A percentile compares a stretch with the other conserved stretches of the same genome.
phyloP scores from a whole-genome alignment of 2,797 vertebrate genomes.

The Xerus rutilus region DNA sequence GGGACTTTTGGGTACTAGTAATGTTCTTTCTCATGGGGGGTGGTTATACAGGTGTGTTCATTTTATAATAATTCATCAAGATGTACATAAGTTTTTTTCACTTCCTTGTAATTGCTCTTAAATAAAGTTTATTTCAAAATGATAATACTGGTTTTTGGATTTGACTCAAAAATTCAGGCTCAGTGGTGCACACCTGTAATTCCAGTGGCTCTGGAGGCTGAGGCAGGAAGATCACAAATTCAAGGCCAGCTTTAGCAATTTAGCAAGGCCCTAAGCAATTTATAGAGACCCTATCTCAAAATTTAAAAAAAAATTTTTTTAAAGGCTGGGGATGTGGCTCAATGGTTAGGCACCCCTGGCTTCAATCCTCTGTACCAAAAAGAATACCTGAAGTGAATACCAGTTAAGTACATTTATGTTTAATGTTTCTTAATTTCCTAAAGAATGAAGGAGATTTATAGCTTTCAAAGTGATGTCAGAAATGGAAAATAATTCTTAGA shows the following conservation, averaged over 20 bases:
- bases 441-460: constrained; percentile 9
- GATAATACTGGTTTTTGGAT: constrained; percentile 2
- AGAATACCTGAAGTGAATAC: background rate
- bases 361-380: too few relatives aligned
- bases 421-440: constrained; percentile 14
- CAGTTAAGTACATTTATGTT: background rate
- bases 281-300: too few relatives aligned
- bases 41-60: background rate
- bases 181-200: too few relatives aligned
- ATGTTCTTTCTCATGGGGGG: background rate
- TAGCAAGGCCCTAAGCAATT: too few relatives aligned
- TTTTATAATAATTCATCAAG: background rate
- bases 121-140: constrained; percentile 51
- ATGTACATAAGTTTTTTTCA: background rate
- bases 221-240: too few relatives aligned
- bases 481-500: constrained; percentile 39
- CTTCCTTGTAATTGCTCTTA: background rate
- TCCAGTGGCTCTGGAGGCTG: too few relatives aligned
- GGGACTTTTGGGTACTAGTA: background rate
- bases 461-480: background rate
- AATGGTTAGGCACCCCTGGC: too few relatives aligned
- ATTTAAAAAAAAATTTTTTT: too few relatives aligned
- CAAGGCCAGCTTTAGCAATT: too few relatives aligned
- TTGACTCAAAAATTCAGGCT: background rate
- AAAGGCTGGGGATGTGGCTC: too few relatives aligned